Conservation (phyloP, 2,113 vertebrate genomes). For the Calidris pygmaea region DNA sequence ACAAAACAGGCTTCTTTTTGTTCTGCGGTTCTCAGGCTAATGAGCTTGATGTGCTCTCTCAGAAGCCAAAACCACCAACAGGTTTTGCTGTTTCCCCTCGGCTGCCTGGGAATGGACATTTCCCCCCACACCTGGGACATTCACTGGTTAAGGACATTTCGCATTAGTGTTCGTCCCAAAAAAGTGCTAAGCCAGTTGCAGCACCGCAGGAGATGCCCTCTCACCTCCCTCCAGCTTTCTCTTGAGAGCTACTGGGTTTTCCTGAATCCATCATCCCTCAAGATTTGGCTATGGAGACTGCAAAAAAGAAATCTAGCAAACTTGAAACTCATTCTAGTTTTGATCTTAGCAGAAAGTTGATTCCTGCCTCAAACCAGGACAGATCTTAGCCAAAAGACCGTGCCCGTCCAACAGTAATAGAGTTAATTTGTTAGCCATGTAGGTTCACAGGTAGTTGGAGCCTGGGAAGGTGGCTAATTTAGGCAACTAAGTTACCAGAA, state of each 20-base stretch:
- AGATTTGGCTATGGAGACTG: neutral
- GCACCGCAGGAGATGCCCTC: too few relatives aligned
- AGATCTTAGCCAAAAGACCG: neutral
- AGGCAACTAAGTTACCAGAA: neutral
- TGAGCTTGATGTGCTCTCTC: neutral
- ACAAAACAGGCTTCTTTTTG: neutral
- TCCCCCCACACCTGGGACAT: neutral
- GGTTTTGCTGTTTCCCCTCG: neutral
- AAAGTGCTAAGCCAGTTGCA: neutral
- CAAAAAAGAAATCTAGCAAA: neutral
- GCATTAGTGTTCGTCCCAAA: neutral
- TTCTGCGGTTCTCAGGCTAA: accelerated
- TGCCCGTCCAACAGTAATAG: neutral
- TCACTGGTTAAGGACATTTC: neutral
- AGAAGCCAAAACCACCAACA: neutral
- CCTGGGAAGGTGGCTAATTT: neutral
- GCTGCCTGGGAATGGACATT: neutral
- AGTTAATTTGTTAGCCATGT: neutral
- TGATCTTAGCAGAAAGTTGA: neutral
- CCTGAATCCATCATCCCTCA: neutral
- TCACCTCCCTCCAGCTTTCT: neutral
- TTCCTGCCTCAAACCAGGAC: too few relatives aligned
- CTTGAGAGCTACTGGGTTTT: neutral
- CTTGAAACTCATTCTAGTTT: neutral
- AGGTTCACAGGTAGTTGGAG: neutral